phyloP scores from a whole-genome alignment of 35 echinoderm and acorn worm species.

The Eucidaris tribuloides region DNA sequence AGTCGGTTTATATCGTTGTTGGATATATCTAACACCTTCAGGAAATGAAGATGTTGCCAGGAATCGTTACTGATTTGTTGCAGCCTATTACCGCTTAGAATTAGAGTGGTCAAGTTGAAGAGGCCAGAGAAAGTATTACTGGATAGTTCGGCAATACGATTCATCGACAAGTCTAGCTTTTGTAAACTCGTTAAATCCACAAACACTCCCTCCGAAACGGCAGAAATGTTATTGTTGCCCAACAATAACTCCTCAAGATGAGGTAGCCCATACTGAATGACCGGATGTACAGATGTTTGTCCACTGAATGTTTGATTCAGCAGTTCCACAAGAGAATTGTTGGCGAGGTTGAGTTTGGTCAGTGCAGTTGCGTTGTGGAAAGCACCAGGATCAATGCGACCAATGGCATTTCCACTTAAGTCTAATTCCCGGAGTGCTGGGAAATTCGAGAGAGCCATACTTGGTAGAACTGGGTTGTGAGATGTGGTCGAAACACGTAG shows the following conservation, averaged over 20 bases:
- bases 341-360: neutral
- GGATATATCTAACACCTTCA: neutral
- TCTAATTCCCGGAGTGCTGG: neutral
- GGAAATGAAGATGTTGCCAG: neutral
- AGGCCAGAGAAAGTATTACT: neutral
- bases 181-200: neutral
- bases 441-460: neutral
- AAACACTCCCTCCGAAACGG: neutral
- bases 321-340: neutral
- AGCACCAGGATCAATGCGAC: neutral
- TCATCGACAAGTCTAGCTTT: neutral
- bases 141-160: neutral
- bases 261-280: neutral
- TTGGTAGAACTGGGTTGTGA: neutral
- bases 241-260: neutral
- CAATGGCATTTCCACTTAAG: neutral
- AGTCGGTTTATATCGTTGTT: neutral
- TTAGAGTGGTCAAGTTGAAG: neutral
- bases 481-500: neutral
- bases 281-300: neutral
- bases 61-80: neutral
- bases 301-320: neutral
- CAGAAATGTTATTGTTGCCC: neutral
- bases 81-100: neutral
- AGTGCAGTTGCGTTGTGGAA: neutral